Conservation (phyloP, 2,797 vertebrate species). For the Poliocrania exsul region DNA sequence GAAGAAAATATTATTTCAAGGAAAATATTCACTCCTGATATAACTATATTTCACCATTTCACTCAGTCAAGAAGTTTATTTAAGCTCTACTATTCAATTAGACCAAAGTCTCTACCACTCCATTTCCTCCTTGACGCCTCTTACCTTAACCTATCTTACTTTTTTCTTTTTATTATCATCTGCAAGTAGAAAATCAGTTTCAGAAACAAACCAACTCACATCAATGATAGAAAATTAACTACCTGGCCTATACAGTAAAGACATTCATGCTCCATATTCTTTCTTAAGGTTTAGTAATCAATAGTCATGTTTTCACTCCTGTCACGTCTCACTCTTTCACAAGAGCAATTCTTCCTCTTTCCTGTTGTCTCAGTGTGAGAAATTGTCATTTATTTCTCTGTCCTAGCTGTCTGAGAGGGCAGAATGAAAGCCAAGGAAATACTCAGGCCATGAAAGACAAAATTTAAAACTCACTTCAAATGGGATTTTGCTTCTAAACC, state of each 20-base stretch:
- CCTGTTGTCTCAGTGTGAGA: neutral
- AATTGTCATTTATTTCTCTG: neutral
- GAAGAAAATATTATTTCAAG: neutral
- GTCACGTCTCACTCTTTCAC: neutral
- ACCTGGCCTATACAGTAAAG: neutral
- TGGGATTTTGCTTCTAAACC: neutral
- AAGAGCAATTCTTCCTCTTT: neutral
- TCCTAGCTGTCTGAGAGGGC: neutral
- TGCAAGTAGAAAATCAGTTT: neutral
- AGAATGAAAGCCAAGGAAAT: neutral
- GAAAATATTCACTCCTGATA: neutral
- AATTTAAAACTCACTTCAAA: neutral
- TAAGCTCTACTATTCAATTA: neutral
- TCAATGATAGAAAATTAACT: neutral
- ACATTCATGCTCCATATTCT: neutral
- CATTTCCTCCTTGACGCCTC: neutral
- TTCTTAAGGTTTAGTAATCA: neutral
- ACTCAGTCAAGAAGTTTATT: neutral
- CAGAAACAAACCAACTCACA: neutral
- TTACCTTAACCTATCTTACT: neutral
- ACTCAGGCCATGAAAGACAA: neutral
- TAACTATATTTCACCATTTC: neutral
- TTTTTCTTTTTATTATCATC: neutral
- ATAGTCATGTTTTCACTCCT: neutral
- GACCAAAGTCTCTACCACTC: neutral